phyloP scores from a whole-genome alignment of 2,113 vertebrate species.

The Xenopus tropicalis region DNA sequence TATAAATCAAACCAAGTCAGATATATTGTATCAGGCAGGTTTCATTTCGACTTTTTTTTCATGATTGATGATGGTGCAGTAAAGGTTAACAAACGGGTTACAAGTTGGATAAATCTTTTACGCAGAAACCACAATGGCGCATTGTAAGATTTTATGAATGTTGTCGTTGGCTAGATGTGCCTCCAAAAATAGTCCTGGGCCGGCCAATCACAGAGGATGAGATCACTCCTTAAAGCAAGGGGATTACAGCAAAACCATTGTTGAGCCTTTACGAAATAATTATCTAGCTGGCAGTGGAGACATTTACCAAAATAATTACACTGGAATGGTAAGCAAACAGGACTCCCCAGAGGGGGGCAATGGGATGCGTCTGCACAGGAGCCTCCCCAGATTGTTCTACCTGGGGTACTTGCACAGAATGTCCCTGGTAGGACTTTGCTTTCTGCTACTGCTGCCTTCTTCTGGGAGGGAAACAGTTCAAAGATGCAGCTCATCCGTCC shows the following conservation, averaged over 20 bases:
- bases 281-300: slow-evolving; percentile 15
- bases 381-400: not conserved
- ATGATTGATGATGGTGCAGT: slow-evolving; percentile 10
- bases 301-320: slow-evolving; percentile 28
- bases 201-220: slow-evolving; percentile 42
- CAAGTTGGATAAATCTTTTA: slow-evolving; percentile 51
- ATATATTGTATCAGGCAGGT: too few species aligned
- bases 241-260: slow-evolving; percentile 59
- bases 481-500: too few species aligned
- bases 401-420: not conserved
- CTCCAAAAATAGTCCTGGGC: slow-evolving; percentile 38
- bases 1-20: too few species aligned
- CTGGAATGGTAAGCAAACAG: slow-evolving; percentile 41
- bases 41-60: not conserved
- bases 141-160: slow-evolving; percentile 53
- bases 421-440: not conserved
- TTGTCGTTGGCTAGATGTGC: slow-evolving; percentile 64
- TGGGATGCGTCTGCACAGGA: too few species aligned
- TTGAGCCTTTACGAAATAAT: slow-evolving; percentile 41
- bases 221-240: slow-evolving; percentile 44
- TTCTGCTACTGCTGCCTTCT: not conserved
- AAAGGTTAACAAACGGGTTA: slow-evolving; percentile 7
- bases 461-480: too few species aligned
- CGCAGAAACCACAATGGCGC: slow-evolving; percentile 62
- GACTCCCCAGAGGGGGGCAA: not conserved